These are phyloP conservation scores for Aporophyla nigra DNA, from an alignment of 2,888 invertebrate genomes.

Conservation along the genomic window DNA sequence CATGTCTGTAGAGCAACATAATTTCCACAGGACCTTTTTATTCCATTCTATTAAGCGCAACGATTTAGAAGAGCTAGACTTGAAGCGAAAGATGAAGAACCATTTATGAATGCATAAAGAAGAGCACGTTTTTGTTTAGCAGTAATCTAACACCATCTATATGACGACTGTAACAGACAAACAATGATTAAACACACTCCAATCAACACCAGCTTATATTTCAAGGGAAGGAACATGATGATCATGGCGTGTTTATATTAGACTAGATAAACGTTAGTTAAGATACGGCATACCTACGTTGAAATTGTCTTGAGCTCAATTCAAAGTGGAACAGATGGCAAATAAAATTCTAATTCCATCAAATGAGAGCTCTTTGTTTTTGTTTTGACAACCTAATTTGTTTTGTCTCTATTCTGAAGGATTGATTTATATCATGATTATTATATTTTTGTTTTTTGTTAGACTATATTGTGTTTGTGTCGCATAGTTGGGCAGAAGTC, in stretches of 20 bases:
- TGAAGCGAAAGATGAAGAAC: background rate
- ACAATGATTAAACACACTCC: constrained; percentile 24
- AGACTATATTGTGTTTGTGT: too few species aligned
- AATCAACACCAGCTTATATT: constrained; percentile 36
- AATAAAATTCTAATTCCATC: constrained; percentile 42
- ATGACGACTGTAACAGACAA: constrained; percentile 15
- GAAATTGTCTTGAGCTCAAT: constrained; percentile 40
- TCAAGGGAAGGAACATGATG: constrained; percentile 29
- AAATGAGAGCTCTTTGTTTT: constrained; percentile 27
- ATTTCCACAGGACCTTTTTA: too few species aligned
- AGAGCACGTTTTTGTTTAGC: constrained; percentile 15
- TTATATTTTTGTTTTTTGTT: too few species aligned
- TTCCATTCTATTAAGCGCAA: too few species aligned
- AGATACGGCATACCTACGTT: constrained; percentile 44
- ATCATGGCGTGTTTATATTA: constrained; percentile 21
- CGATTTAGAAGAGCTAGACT: background rate
- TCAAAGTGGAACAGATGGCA: constrained; percentile 30
- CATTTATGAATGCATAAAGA: constrained; percentile 12
- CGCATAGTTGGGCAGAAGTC: too few species aligned
- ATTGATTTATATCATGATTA: background rate
- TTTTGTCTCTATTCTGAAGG: background rate
- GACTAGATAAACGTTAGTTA: constrained; percentile 12
- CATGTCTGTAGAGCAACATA: background rate
- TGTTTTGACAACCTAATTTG: constrained; percentile 27
- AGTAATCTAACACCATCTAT: constrained; percentile 23